Evolutionary conservation across 2,113 vertebrate species (phyloP), one percentile per base, ranked within the genome.

Genomic region (Scalopus aquaticus): DNA sequence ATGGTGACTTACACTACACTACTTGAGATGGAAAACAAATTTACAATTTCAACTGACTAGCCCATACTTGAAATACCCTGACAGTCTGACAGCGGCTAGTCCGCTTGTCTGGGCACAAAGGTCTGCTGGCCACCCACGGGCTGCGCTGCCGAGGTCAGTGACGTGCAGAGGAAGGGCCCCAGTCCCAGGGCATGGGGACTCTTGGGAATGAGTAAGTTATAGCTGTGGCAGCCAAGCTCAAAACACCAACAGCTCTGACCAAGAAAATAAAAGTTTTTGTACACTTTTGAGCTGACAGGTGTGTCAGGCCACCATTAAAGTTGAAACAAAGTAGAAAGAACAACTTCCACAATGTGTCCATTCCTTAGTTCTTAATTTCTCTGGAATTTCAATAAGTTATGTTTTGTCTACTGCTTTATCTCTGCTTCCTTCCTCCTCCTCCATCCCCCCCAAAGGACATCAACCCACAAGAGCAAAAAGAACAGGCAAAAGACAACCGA

Each of bases 221-320:
- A 95, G 83, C 89, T 92, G 46, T 70, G 93, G 58, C 92, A 92
- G 86, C 30, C 49, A 94, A 80, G 91, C 96, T 96, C 94, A 97
- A 87, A 95, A 94, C 69, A 90, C 92, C 85, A 94, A 89, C 72
- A 92, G 58, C n/a, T 54, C 85, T 17, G 30, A 83, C 81, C 81
- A 69, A 97, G 93, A 90, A 70, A 62, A 77, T 42, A 89, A 79
- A 67, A 81, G 17, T 11, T 44, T 96, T 94, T 67, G 90, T 90
- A 85, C 17, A 85, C 56, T 76, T 86, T 72, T 91, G 62, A 56
- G 42, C 70, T 60, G 87, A 93, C 69, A 76, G 91, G 90, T 93
- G 76, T 74, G 26, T 81, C 95, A 28, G 49, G 91, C 92, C 80
- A 88, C 42, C 62, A 54, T 56, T 46, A 44, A 65, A 58, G 39